Percentiles rank a stretch among this genome's conserved stretches.
These are phyloP conservation scores for Oscheius sp. DNA, from an alignment of 1,140 invertebrate species.

Conservation along the genomic window DNA sequence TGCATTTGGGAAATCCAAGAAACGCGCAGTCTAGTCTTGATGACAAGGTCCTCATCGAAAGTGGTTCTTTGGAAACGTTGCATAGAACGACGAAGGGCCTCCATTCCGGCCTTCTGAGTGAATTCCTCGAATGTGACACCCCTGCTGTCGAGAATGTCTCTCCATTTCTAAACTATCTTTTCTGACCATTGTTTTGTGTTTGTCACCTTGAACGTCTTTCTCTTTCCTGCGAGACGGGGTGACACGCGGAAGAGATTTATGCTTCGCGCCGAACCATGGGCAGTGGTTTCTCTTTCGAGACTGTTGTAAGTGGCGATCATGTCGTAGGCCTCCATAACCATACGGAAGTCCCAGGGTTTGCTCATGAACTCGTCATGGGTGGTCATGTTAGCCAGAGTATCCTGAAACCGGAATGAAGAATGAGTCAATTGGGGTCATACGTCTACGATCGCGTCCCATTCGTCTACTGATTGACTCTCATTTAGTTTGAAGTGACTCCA, in stretches of 20 bases:
- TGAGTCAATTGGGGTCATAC: slow-evolving; percentile 6
- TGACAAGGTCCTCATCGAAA: slow-evolving; percentile 53
- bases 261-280: slow-evolving; percentile 37
- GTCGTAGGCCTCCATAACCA: slow-evolving; percentile 45
- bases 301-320: slow-evolving; percentile 40
- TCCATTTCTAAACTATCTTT: slow-evolving; percentile 48
- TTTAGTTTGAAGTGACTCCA: slow-evolving; percentile 43
- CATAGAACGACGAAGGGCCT: slow-evolving; percentile 50
- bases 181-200: background rate
- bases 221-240: slow-evolving; percentile 38
- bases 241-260: slow-evolving; percentile 32
- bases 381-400: slow-evolving; percentile 36
- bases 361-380: slow-evolving; percentile 36
- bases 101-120: slow-evolving; percentile 50
- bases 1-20: slow-evolving; percentile 60
- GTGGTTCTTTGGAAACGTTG: slow-evolving; percentile 56
- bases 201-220: slow-evolving; percentile 34
- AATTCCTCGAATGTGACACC: slow-evolving; percentile 57
- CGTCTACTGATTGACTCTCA: slow-evolving; percentile 28
- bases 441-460: slow-evolving; percentile 39
- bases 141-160: slow-evolving; percentile 41
- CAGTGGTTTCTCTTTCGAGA: slow-evolving; percentile 40
- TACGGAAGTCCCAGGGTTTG: slow-evolving; percentile 35
- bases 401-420: slow-evolving; percentile 14
- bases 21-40: slow-evolving; percentile 50